Evolutionary conservation across 2,113 vertebrate genomes (phyloP).

Genomic region (Pterocles gutturalis): DNA sequence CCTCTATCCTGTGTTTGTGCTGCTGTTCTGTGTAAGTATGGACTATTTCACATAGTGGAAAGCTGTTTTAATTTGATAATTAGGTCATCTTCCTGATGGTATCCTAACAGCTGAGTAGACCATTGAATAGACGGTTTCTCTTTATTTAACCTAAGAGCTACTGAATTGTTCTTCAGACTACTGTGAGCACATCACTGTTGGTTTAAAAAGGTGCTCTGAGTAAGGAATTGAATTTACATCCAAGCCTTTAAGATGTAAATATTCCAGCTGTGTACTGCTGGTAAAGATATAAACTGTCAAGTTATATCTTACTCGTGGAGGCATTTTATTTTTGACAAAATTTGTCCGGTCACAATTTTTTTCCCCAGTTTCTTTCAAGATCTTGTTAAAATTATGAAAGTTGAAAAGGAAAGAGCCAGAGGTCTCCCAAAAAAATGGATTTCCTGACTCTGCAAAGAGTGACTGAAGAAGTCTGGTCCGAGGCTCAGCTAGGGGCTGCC

Average conservation of each 20-base stretch:
- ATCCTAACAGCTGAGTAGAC: not conserved
- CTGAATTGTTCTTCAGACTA: not conserved
- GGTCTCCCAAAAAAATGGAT: rapidly evolving
- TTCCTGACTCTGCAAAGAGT: not conserved
- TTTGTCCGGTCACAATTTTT: not conserved
- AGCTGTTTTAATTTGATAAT: not conserved
- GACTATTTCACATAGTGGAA: not conserved
- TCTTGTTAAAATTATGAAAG: not conserved
- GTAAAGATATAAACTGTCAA: not conserved
- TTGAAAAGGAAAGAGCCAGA: not conserved
- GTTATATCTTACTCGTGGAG: not conserved
- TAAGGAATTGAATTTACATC: not conserved
- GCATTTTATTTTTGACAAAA: not conserved
- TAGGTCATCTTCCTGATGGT: not conserved
- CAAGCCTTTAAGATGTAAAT: not conserved
- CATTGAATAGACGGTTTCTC: not conserved
- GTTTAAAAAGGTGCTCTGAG: not conserved
- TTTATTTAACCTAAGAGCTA: not conserved
- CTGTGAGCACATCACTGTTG: not conserved
- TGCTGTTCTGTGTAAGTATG: not conserved
- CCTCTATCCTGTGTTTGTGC: not conserved
- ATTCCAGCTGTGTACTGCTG: not conserved
- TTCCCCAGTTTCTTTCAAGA: not conserved
- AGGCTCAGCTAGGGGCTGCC: not conserved
- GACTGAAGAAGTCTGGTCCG: not conserved